Evolutionary conservation across 2,113 vertebrate genomes (phyloP).

Genomic region (Rhinoptilus africanus): DNA sequence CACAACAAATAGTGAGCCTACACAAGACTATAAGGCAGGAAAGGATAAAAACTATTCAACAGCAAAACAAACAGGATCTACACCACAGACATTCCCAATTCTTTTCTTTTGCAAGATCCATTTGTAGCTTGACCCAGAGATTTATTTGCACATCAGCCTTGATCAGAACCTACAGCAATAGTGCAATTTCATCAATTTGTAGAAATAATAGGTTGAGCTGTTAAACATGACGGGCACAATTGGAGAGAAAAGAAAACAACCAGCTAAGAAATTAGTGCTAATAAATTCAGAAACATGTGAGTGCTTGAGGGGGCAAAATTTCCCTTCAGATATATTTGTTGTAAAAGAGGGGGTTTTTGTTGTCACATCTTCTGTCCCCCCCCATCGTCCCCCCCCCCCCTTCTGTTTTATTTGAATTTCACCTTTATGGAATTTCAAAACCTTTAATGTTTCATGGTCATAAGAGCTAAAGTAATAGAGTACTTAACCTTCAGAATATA

Average conservation of each 20-base stretch:
- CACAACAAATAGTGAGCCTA: neutral
- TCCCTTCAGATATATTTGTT: neutral
- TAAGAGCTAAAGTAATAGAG: neutral
- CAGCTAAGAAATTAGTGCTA: neutral
- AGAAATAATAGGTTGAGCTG: neutral
- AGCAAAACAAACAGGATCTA: neutral
- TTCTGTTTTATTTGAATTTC: neutral
- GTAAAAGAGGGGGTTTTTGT: neutral
- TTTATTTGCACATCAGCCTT: neutral
- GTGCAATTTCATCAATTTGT: neutral
- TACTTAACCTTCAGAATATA: neutral
- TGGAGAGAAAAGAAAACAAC: neutral
- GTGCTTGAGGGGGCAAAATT: neutral
- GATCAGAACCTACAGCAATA: neutral
- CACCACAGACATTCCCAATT: neutral
- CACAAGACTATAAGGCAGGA: neutral
- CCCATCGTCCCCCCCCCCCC: accelerated
- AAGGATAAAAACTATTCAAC: neutral
- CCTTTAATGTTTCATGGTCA: neutral
- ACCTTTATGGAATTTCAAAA: neutral
- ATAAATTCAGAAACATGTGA: neutral
- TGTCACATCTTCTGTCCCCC: too few species aligned
- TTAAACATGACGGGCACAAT: neutral
- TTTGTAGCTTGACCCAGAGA: neutral
- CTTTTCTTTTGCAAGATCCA: neutral